Conservation (phyloP, 2,797 vertebrate genomes). For the Meriones psammophilus region DNA sequence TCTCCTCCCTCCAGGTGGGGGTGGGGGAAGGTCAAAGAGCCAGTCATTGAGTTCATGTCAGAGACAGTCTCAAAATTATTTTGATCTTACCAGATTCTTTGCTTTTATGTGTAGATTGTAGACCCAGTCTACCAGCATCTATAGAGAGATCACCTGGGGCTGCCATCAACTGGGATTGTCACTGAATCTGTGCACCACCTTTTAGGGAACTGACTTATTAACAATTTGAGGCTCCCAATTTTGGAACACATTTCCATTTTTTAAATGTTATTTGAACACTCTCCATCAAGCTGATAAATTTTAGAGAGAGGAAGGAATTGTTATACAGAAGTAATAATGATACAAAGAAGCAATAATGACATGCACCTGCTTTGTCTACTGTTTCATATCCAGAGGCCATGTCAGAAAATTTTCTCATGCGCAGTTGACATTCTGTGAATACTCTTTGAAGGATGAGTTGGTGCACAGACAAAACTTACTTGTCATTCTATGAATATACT, state of each 20-base stretch:
- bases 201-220: conserved; percentile 24
- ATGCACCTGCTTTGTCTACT: neutral
- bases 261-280: conserved; percentile 54
- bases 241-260: conserved; percentile 10
- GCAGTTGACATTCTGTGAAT: neutral
- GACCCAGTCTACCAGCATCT: neutral
- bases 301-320: neutral
- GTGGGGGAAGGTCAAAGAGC: no score
- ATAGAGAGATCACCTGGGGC: neutral
- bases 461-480: neutral
- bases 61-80: neutral
- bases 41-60: no score
- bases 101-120: conserved; percentile 48
- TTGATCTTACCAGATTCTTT: neutral
- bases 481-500: neutral
- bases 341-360: neutral
- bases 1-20: no score
- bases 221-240: neutral
- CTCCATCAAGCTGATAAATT: neutral
- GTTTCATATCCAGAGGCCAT: neutral
- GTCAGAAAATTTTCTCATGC: neutral
- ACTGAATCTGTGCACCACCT: neutral
- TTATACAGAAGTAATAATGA: neutral
- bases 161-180: conserved; percentile 26
- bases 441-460: neutral